Base-by-base conservation (phyloP, 2,113 vertebrate species). In the Hipposideros armiger region DNA sequence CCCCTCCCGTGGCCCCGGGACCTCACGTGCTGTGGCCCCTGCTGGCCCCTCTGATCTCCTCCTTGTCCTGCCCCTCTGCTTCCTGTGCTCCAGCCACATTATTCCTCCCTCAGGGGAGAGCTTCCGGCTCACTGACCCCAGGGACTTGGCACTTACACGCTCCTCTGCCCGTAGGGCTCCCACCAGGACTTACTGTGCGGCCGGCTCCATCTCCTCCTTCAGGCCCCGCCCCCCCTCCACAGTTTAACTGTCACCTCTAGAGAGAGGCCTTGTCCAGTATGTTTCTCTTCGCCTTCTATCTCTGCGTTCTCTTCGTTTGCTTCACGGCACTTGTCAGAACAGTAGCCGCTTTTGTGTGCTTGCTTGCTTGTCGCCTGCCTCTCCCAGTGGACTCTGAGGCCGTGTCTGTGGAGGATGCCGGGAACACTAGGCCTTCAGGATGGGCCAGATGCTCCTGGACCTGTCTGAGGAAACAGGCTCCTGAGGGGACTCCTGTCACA, bases 41-140 rank as follows among this genome's bases (percentile, higher is more conserved):
- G 26, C 45, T 7, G 13, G 14, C 81, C 2, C 0, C 66, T 45
- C 85, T 36, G 66, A 54, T 40, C 24, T 22, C 2, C 9, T 47
- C 30, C 52, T 42, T 2, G 9, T 15, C 32, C 60, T 3, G 0
- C 10, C 6, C 14, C n/a, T 54, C 54, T 42, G n/a, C 32, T n/a
- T 11, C 10, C 36, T 2, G 0, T 9, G 30, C 58, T 52, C 47
- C 36, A 26, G 56, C 16, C 11, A 0, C 17, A 0, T 11, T 36
- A 19, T 10, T 42, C 32, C 22, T 66, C 28, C 30, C 20, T 42
- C 8, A 13, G 1, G 2, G 0, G 26, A 28, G 30, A n/a, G 30
- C 76, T 56, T 50, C 40, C 56, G 58, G 20, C 64, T 30, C 7
- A 10, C 47, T 47, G 73, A 77, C 86, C 74, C 36, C 81, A 58